Base-by-base conservation (phyloP, 2,113 vertebrate genomes). In the Candoia aspera region DNA sequence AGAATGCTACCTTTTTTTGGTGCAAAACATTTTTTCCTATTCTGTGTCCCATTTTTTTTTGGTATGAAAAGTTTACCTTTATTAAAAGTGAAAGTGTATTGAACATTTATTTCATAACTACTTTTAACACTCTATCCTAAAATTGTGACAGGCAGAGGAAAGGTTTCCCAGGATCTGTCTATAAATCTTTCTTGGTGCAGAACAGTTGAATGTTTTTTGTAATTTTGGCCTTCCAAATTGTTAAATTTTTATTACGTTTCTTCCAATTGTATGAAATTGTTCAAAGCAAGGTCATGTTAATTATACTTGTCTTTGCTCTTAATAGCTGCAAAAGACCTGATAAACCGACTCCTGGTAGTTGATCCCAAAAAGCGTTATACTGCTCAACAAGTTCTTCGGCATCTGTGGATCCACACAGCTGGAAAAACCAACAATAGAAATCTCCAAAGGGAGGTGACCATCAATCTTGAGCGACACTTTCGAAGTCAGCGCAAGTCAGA, bases 361-460 rank as follows among this genome's bases (percentile, higher is more conserved):
- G 98, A 99, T 86, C 98, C 98, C 29, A 96, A 96, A 84, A 97
- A 97, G 91, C 98, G 99, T 89, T 98, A 98, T 94, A 99, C 98
- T 0, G 98, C 99, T 60, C 96, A 97, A 46, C 97, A 98, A 93
- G 98, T 98, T 1, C 97, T 99, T 87, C 97, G 98, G 95, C 98
- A 99, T 88, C 97, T 97, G 37, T 99, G 99, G 99, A 98, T 99
- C 92, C 98, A 97, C 95, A 96, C 94, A n/a, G 96, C 94, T 6
- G 97, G 97, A 11, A 96, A 97, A 95, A 94, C 91, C 0, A 96
- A 96, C 93, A 89, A 91, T 89, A 95, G 91, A 57, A 94, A 88
- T 87, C 59, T 97, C 73, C 98, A 97, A 91, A 96, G 97, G 92
- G 97, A 98, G 95, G 98, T 96, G 93, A 97, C 97, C 29, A 93